A percentile compares a stretch with the other conserved stretches of the same genome.
Evolutionary conservation across 2,113 vertebrate genomes (phyloP).

Genomic region (Notothenia coriiceps): DNA sequence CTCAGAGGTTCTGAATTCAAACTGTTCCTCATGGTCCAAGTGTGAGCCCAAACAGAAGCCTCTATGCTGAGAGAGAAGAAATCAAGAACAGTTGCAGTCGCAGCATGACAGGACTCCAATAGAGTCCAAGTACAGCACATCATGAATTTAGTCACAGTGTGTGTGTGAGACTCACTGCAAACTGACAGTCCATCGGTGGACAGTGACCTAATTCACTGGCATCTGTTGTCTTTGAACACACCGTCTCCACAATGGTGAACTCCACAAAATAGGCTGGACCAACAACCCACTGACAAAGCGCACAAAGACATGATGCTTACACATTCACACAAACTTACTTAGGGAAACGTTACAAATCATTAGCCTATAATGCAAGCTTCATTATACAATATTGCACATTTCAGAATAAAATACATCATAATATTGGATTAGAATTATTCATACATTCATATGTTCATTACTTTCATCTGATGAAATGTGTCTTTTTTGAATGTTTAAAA

Average conservation of each 20-base stretch:
- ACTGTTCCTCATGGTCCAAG: constrained; percentile 5
- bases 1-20: constrained; percentile 16
- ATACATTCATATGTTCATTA: no score
- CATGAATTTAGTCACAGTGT: not conserved
- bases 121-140: not conserved
- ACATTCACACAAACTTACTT: no score
- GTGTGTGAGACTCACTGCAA: constrained; percentile 66
- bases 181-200: constrained; percentile 61
- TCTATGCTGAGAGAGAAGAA: constrained; percentile 53
- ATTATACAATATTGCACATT: no score
- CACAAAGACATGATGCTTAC: not conserved
- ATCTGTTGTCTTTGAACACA: constrained; percentile 55
- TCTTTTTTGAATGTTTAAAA: no score
- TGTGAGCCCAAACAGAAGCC: constrained; percentile 70
- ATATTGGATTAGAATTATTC: no score
- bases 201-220: constrained; percentile 43
- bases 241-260: constrained; percentile 75
- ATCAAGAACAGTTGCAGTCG: not conserved
- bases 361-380: no score
- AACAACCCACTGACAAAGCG: constrained; percentile 57
- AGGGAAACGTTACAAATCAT: no score
- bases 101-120: not conserved
- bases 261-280: constrained; percentile 70
- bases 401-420: no score
- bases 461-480: no score